phyloP scores from a whole-genome alignment of 2,888 invertebrate species.

The Ichneumon xanthorius region DNA sequence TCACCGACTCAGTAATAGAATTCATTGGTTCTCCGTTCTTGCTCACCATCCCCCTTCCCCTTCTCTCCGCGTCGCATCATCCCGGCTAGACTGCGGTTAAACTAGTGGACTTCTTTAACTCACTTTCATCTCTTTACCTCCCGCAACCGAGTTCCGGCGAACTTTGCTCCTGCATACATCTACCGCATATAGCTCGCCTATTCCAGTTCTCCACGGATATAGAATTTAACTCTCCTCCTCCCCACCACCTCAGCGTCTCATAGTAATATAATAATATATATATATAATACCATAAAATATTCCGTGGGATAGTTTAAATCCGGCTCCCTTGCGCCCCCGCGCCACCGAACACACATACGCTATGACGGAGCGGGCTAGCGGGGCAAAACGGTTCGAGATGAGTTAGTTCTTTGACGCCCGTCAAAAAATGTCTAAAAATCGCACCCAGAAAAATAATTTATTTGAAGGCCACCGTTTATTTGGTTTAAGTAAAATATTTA shows the following conservation, averaged over 20 bases:
- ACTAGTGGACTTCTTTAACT: constrained; percentile 53
- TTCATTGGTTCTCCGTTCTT: constrained; percentile 34
- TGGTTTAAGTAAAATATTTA: no score
- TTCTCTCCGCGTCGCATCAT: not conserved
- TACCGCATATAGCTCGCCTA: not conserved
- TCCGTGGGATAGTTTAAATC: not conserved
- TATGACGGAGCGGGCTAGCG: not conserved
- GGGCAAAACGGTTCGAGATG: not conserved
- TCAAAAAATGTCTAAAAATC: not conserved
- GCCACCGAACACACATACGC: not conserved
- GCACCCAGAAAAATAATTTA: no score
- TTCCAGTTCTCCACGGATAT: constrained; percentile 33
- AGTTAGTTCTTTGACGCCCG: not conserved
- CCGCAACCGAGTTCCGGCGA: constrained; percentile 1
- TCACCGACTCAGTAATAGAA: constrained; percentile 28
- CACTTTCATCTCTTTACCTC: constrained; percentile 43
- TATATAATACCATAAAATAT: not conserved
- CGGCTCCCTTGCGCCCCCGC: not conserved
- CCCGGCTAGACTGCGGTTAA: constrained; percentile 19
- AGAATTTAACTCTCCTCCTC: constrained; percentile 23
- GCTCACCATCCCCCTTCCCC: not conserved
- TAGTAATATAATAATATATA: not conserved
- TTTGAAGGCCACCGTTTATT: no score
- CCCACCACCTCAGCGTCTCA: not conserved
- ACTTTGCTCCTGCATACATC: constrained; percentile 46